Evolutionary conservation across 2,113 vertebrate species (phyloP).

Genomic region (rat (Rattus norvegicus)): DNA sequence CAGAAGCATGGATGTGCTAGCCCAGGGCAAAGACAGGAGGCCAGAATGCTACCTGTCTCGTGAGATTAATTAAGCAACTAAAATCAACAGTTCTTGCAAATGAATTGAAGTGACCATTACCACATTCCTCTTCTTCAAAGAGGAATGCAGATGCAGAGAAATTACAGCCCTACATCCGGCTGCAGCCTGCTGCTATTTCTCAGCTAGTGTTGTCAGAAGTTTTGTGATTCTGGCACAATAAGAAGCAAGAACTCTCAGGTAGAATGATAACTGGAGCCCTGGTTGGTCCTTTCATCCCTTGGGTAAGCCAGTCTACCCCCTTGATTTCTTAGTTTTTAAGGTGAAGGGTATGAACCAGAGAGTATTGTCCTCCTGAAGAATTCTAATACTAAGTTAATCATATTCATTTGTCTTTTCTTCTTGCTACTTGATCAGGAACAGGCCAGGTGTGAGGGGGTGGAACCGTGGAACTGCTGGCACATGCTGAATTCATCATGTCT

Average conservation of each 20-base stretch:
- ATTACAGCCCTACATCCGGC: neutral
- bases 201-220: neutral
- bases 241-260: neutral
- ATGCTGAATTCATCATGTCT: constrained; percentile 29
- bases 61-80: neutral
- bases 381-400: neutral
- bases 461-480: neutral
- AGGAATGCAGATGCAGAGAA: neutral
- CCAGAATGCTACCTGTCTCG: neutral
- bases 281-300: neutral
- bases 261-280: neutral
- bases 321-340: neutral
- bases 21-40: neutral
- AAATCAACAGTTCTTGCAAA: neutral
- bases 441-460: constrained; percentile 64
- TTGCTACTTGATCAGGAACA: neutral
- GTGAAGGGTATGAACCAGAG: neutral
- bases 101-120: no score
- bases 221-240: neutral
- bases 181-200: neutral
- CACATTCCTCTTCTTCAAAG: neutral
- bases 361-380: neutral
- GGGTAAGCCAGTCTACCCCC: neutral
- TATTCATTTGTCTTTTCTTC: constrained; percentile 48
- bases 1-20: neutral